A percentile compares a stretch with the other conserved stretches of the same genome.
phyloP scores from a whole-genome alignment of 1,140 invertebrate species.

The Tetragnatha versicolor region DNA sequence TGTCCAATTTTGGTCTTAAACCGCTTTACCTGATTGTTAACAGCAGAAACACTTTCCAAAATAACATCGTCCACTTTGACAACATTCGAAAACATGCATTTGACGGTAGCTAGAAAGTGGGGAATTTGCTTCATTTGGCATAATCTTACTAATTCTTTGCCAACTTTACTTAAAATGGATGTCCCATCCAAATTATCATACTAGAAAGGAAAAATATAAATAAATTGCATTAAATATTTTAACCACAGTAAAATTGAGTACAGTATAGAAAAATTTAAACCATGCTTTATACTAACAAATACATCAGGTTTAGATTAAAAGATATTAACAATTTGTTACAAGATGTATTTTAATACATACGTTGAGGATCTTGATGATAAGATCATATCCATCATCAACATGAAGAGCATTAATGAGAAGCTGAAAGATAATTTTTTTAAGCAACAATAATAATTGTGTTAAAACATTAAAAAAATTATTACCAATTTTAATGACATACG shows the following conservation, averaged over 20 bases:
- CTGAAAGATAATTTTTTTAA: background rate
- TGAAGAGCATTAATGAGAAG: slow-evolving; percentile 39
- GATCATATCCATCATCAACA: slow-evolving; percentile 50
- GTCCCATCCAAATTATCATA: slow-evolving; percentile 8
- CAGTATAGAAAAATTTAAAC: no score
- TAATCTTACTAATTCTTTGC: slow-evolving; percentile 3
- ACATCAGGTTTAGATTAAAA: no score
- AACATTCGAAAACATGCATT: slow-evolving; percentile 22
- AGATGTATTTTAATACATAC: slow-evolving; percentile 7
- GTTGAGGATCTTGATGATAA: slow-evolving; percentile 48
- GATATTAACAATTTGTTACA: background rate
- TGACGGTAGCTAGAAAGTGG: slow-evolving; percentile 23
- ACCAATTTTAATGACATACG: no score
- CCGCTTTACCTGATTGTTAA: slow-evolving; percentile 19
- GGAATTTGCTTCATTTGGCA: slow-evolving; percentile 32
- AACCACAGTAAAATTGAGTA: no score
- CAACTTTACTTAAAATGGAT: slow-evolving; percentile 23
- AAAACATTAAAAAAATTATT: background rate
- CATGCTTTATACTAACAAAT: no score
- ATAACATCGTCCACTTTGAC: slow-evolving; percentile 41
- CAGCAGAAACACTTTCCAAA: slow-evolving; percentile 34
- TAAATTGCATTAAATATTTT: background rate
- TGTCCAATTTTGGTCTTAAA: background rate
- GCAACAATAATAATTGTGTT: no score
- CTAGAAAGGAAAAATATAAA: background rate